Base-by-base conservation (phyloP, 2,888 invertebrate species). In the Ormyrus rosae region DNA sequence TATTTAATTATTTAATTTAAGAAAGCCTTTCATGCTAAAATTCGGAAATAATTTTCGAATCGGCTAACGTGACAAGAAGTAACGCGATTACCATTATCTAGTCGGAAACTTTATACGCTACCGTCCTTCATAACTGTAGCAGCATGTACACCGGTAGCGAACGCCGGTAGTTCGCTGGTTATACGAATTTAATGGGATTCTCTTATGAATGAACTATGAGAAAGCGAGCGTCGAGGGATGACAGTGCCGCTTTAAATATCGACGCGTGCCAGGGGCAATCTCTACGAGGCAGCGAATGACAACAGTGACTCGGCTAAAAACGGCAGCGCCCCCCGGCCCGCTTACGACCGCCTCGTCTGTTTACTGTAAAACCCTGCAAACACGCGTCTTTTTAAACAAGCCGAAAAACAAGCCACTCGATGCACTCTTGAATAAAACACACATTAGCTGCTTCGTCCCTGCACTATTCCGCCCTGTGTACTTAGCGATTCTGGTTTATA, bases 181-280 rank as follows among this genome's bases (percentile, higher is more conserved):
- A 60, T 34, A 63, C 68, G 61, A 69, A 83, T 69, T 84, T 82
- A 84, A 85, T 83, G 83, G 82, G 70, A 58, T 67, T 50, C 34
- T 10, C 70, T 83, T 81, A 84, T 85, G 86, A 87, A 86, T 87
- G 85, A 85, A 84, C 81, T 81, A 84, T 83, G 81, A 83, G 84
- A 74, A 34, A 82, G 79, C 73, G 81, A 78, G 80, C 71, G 80
- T 76, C 76, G 83, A 74, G 84, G 85, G 83, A 86, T 86, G 87
- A 86, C 86, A 83, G 83, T 85, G 86, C 87, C 83, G 85, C 85
- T 87, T 87, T 85, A 84, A 85, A 85, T 85, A 86, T 86, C 83
- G 85, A 85, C 84, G 85, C 81, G 81, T 80, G 84, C 76, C 83
- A 81, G 75, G 81, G 82, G 74, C 77, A 77, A 77, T 71, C 81